Base-by-base conservation (phyloP, 2,888 invertebrate genomes). In the Oxytorus armatus region DNA sequence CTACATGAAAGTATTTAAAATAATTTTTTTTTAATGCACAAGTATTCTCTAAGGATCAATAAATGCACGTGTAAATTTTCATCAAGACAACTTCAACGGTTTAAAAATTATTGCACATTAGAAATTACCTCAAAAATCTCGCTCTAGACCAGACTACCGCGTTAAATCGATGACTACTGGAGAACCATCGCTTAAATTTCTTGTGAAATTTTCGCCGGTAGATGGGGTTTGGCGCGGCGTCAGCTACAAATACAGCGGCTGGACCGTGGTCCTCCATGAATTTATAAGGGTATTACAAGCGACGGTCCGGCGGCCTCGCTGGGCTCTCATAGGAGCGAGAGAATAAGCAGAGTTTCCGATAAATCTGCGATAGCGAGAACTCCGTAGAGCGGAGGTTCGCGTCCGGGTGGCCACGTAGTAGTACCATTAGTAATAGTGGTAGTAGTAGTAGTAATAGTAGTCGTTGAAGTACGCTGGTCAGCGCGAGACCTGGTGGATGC, bases 241-340 rank as follows among this genome's bases (percentile, higher is more conserved):
- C 77, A 77, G 84, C 83, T 84, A 84, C 83, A 85, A 85, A 85
- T 83, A n/a, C n/a, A n/a, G n/a, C n/a, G 83, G 84, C 83, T 47
- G 42, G 55, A 81, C 82, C 76, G 72, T 68, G 81, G 84, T 83
- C 84, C 78, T 80, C 83, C 86, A 86, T 86, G 86, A 87, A 87
- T 87, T 87, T 87, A 86, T 87, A 86, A 87, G 87, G 87, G 87
- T 86, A 86, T 86, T 86, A 86, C 57, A 44, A 68, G 66, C 59
- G 73, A 25, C 66, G 77, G 68, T 66, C 78, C 66, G 57, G 66
- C 69, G 33, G 39, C 8, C 36, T 72, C 66, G 5, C 74, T 61
- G 42, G 33, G 33, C 18, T 44, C 36, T 29, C 53, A 16, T 23
- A 16, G 61, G 63, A 57, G 55, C 39, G 57, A 68, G 69, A 16